Base-by-base conservation (phyloP, 2,797 vertebrate species). In the Huso huso region DNA sequence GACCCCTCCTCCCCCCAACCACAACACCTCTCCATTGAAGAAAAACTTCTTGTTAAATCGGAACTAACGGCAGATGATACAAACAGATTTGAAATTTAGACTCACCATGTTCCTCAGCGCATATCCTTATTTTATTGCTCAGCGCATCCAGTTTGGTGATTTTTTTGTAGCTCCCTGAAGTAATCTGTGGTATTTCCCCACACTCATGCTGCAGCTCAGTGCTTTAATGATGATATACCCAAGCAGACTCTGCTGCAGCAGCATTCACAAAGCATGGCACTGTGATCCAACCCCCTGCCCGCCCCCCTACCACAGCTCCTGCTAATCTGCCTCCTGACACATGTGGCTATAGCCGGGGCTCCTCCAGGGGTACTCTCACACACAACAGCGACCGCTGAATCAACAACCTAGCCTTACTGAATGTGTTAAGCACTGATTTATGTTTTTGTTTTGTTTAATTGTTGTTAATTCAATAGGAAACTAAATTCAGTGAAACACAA, bases 211-310 rank as follows among this genome's bases (percentile, higher is more conserved):
- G 72, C 71, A 72, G 74, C 61, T 78, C 76, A 70, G 70, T 62
- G 51, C 68, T 72, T 71, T 74, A 76, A 72, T 80, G 81, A 76
- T 67, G 80, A 68, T 67, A 55, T 65, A 63, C 51, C 75, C 71
- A 71, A 65, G 72, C 72, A 77, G 73, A 71, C 79, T 76, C 23
- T 37, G 23, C 23, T 1, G 75, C 74, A 70, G 65, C 74, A 74
- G 57, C 62, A 59, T 77, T 75, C 71, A 71, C 69, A 66, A 37
- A 65, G 71, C 69, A 79, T 70, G 77, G 74, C 65, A 37, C 23
- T 37, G 23, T 37, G 23, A 37, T 37, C 23, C 84, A 79, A 66
- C 86, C 86, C 80, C 70, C 72, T 66, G 52, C 70, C 74, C 74
- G 67, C 70, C 58, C 73, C 72, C n/a, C 71, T 69, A 69, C 49